These are phyloP conservation scores for Noctua fimbriata DNA, from an alignment of 2,888 invertebrate species.

Conservation along the genomic window DNA sequence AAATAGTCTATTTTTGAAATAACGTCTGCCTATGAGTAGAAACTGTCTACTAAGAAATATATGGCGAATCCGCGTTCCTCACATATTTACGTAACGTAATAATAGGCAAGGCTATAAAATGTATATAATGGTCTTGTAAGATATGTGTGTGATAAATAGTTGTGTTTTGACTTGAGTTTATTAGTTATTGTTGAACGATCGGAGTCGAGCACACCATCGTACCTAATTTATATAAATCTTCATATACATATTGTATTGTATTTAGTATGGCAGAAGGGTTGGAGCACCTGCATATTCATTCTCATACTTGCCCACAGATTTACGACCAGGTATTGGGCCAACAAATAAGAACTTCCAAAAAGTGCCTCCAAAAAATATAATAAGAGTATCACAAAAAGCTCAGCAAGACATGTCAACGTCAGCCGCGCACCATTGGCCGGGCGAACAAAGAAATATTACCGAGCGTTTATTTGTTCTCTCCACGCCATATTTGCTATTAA, in stretches of 20 bases:
- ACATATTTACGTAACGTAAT: slow-evolving; percentile 61
- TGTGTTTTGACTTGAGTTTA: slow-evolving; percentile 52
- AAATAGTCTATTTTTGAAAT: slow-evolving; percentile 80
- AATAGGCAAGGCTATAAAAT: slow-evolving; percentile 40
- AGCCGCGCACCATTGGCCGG: slow-evolving; percentile 86
- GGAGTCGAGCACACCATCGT: slow-evolving; percentile 45
- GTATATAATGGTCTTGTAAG: slow-evolving; percentile 45
- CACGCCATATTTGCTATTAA: slow-evolving; percentile 73
- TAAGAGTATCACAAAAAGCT: slow-evolving; percentile 87
- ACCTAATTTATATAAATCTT: slow-evolving; percentile 64
- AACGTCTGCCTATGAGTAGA: slow-evolving; percentile 73
- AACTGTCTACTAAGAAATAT: slow-evolving; percentile 71
- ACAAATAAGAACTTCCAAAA: slow-evolving; percentile 89
- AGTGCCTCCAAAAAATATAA: slow-evolving; percentile 88
- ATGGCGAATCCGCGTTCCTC: slow-evolving; percentile 72
- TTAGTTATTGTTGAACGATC: slow-evolving; percentile 46
- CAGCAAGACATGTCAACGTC: slow-evolving; percentile 86
- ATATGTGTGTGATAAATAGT: slow-evolving; percentile 50
- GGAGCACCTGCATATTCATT: slow-evolving; percentile 87
- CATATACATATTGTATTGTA: slow-evolving; percentile 56
- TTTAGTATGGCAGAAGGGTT: slow-evolving; percentile 78
- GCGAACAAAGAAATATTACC: slow-evolving; percentile 89
- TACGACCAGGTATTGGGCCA: slow-evolving; percentile 88
- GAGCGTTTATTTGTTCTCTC: slow-evolving; percentile 82
- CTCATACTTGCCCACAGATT: slow-evolving; percentile 84